These are phyloP conservation scores for Lipophrys pholis DNA, from an alignment of 2,113 vertebrate species.

Conservation along the genomic window DNA sequence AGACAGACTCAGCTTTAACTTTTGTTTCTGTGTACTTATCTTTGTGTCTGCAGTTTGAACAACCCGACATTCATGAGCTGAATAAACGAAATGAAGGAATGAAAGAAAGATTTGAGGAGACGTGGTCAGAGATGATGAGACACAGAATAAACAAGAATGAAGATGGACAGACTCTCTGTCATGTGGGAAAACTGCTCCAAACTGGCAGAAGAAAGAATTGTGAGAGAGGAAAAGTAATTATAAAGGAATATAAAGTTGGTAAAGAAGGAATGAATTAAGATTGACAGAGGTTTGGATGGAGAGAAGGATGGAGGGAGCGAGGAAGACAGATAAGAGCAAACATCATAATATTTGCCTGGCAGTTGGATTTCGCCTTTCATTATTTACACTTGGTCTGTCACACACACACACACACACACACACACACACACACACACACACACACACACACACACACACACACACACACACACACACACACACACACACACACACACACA, in stretches of 20 bases:
- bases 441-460: neutral
- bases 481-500: neutral
- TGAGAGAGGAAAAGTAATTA: slow-evolving; percentile 15
- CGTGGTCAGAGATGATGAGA: neutral
- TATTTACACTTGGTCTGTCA: slow-evolving; percentile 36
- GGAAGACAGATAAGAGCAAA: slow-evolving; percentile 44
- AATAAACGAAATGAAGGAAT: too few relatives aligned
- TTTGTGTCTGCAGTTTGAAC: too few relatives aligned
- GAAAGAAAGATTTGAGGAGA: neutral
- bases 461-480: neutral
- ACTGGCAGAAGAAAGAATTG: neutral
- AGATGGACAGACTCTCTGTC: neutral
- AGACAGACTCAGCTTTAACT: too few relatives aligned
- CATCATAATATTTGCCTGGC: slow-evolving; percentile 49
- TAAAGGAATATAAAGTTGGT: slow-evolving; percentile 9
- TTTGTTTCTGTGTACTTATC: too few relatives aligned
- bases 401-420: slow-evolving; percentile 12
- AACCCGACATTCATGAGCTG: too few relatives aligned
- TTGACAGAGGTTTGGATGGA: slow-evolving; percentile 6
- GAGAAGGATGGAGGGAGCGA: neutral
- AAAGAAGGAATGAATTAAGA: slow-evolving; percentile 21
- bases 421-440: slow-evolving; percentile 3
- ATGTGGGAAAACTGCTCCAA: too few relatives aligned
- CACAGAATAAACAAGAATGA: neutral
- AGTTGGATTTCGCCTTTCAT: slow-evolving; percentile 37